A percentile compares a stretch with the other conserved stretches of the same genome.
Conservation (phyloP, 2,797 vertebrate species). For the Threskiornis aethiopicus region DNA sequence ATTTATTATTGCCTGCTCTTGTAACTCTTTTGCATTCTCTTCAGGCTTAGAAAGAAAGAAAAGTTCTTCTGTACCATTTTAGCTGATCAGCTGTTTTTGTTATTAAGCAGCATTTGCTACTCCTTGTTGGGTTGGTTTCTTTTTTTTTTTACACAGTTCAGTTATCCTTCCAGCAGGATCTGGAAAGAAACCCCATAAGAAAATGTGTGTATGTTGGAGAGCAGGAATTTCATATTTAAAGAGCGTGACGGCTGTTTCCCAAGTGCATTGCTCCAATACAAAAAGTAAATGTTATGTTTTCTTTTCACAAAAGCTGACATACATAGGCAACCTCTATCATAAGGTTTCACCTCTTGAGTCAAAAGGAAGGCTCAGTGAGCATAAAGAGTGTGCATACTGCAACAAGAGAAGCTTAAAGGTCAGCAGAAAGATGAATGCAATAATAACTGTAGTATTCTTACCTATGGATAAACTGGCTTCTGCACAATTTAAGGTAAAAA, state of each 20-base stretch:
- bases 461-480: background rate
- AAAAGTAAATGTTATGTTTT: slow-evolving; percentile 42
- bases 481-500: background rate
- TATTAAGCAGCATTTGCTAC: background rate
- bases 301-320: background rate
- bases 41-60: background rate
- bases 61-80: background rate
- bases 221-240: slow-evolving; percentile 39
- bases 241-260: background rate
- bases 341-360: slow-evolving; percentile 3
- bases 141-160: background rate
- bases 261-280: background rate
- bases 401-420: slow-evolving; percentile 28
- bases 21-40: background rate
- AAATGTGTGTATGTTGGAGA: background rate
- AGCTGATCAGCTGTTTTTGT: background rate
- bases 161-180: background rate
- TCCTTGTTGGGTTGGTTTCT: background rate
- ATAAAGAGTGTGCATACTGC: background rate
- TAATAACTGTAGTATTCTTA: background rate
- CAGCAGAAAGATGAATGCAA: background rate
- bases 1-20: background rate
- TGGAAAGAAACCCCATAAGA: background rate
- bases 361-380: background rate
- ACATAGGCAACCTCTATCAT: background rate